Conservation (phyloP, 1,140 invertebrate genomes). For the Lordiphosa clarofinis region DNA sequence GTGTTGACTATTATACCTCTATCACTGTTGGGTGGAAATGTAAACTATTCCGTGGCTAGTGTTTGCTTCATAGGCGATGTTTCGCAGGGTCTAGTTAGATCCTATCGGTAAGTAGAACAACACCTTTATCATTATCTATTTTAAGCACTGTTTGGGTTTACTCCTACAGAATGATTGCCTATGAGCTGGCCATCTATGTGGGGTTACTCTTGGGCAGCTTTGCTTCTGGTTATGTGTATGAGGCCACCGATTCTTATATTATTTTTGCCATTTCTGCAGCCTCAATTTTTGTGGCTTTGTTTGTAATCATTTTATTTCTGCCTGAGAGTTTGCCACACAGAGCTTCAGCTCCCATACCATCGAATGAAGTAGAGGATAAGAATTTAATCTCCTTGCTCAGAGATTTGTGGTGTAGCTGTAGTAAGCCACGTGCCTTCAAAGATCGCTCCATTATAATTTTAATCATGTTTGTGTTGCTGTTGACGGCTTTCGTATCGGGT, state of each 20-base stretch:
- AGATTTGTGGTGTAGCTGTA: slow-evolving; percentile 82
- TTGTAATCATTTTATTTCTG: slow-evolving; percentile 43
- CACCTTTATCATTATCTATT: neutral
- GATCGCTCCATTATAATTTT: slow-evolving; percentile 82
- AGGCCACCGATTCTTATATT: slow-evolving; percentile 44
- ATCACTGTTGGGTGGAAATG: slow-evolving; percentile 82
- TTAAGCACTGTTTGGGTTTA: neutral
- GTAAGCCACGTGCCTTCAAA: slow-evolving; percentile 81
- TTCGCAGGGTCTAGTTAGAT: slow-evolving; percentile 81
- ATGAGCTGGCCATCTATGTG: slow-evolving; percentile 82
- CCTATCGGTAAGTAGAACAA: slow-evolving; percentile 72
- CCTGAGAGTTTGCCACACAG: slow-evolving; percentile 52
- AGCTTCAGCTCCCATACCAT: neutral
- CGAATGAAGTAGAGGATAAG: slow-evolving; percentile 35
- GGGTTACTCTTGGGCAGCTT: slow-evolving; percentile 83
- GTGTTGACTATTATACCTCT: slow-evolving; percentile 82
- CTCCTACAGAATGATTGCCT: slow-evolving; percentile 82
- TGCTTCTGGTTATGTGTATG: slow-evolving; percentile 78
- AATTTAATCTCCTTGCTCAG: slow-evolving; percentile 78
- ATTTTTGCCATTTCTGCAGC: slow-evolving; percentile 54
- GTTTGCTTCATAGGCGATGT: slow-evolving; percentile 84
- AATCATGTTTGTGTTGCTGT: slow-evolving; percentile 81
- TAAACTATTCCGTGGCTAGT: slow-evolving; percentile 82
- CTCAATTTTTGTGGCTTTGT: slow-evolving; percentile 39
- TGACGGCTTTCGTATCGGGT: slow-evolving; percentile 80